These are phyloP conservation scores for Protosalanx chinensis DNA, from an alignment of 2,797 vertebrate genomes.

Conservation along the genomic window DNA sequence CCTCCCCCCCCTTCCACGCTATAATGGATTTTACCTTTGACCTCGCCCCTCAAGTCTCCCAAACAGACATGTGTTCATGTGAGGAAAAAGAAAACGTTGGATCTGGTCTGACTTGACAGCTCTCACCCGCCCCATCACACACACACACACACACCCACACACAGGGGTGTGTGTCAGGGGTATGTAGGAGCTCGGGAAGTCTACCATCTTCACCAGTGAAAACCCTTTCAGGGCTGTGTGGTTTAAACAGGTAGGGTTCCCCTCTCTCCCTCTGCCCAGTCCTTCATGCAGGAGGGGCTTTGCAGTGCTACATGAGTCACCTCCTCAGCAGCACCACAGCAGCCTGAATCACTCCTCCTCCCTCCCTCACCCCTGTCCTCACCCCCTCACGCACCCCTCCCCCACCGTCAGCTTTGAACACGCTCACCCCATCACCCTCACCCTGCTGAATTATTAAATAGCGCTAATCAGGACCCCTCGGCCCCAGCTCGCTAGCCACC, in stretches of 20 bases:
- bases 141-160: slow-evolving; percentile 4
- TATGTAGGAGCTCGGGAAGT: slow-evolving; percentile 14
- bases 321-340: slow-evolving; percentile 13
- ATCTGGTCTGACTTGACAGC: slow-evolving; percentile 22
- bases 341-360: slow-evolving; percentile 28
- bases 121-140: slow-evolving; percentile 25
- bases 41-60: slow-evolving; percentile 53
- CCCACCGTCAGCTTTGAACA: slow-evolving; percentile 55
- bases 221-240: not conserved
- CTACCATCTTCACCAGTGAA: slow-evolving; percentile 20
- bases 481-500: slow-evolving; percentile 52
- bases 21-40: slow-evolving; percentile 77
- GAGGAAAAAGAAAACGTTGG: slow-evolving; percentile 44
- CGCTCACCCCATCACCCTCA: slow-evolving; percentile 47
- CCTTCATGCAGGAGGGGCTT: not conserved
- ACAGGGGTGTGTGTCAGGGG: slow-evolving; percentile 29
- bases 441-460: slow-evolving; percentile 68
- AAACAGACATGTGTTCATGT: slow-evolving; percentile 57
- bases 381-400: no score
- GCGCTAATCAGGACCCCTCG: slow-evolving; percentile 69
- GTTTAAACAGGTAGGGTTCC: no score
- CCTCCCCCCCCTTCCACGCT: slow-evolving; percentile 39
- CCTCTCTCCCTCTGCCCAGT: not conserved
- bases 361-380: no score
- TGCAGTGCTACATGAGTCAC: not conserved